Conservation (phyloP, 2,797 vertebrate species). For the Callimico goeldii region DNA sequence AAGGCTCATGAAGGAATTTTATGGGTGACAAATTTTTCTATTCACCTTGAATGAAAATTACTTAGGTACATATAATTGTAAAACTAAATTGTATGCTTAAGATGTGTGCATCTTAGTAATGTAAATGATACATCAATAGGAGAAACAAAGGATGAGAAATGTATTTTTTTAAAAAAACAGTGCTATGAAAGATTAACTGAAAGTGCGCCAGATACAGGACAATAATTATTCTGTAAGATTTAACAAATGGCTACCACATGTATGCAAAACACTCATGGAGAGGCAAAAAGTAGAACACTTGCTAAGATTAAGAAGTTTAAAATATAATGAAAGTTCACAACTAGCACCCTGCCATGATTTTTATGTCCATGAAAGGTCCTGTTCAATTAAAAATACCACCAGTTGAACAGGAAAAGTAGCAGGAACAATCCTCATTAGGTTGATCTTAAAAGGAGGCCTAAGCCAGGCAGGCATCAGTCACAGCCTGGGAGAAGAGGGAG, state of each 20-base stretch:
- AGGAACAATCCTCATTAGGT: not conserved
- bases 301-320: not conserved
- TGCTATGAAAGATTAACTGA: not conserved
- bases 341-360: not conserved
- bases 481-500: not conserved
- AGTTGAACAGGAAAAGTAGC: not conserved
- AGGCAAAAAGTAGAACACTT: not conserved
- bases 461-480: not conserved
- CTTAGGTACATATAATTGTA: not conserved
- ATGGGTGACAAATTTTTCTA: not conserved
- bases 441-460: not conserved
- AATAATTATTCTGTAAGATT: not conserved
- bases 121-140: not conserved
- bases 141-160: not conserved
- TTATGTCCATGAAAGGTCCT: not conserved
- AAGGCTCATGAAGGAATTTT: not conserved
- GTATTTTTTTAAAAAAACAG: not conserved
- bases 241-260: not conserved
- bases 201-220: not conserved
- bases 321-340: not conserved
- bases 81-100: not conserved
- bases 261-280: not conserved
- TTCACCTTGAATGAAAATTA: not conserved
- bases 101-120: not conserved
- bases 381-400: not conserved